Percentiles rank a stretch among this genome's conserved stretches.
phyloP scores from a whole-genome alignment of 2,797 vertebrate genomes.

The Adrianichthys oophorus region DNA sequence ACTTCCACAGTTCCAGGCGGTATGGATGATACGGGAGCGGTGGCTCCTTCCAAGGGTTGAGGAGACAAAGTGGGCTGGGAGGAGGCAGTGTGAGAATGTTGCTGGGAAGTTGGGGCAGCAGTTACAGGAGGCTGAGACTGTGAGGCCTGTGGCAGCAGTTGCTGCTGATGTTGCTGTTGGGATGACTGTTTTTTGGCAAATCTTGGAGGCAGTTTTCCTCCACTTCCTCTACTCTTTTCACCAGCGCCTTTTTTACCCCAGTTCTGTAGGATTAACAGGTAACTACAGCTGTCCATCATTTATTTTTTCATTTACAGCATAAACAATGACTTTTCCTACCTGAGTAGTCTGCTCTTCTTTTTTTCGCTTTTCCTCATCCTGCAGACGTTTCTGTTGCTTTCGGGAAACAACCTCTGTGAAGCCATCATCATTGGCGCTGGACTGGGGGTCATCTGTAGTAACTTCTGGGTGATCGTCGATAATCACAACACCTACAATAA shows the following conservation, averaged over 20 bases:
- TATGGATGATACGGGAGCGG: constrained; percentile 64
- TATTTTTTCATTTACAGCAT: background rate
- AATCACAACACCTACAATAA: constrained; percentile 91
- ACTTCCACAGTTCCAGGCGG: constrained; percentile 71
- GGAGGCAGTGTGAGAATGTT: constrained; percentile 74
- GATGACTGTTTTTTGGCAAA: constrained; percentile 97
- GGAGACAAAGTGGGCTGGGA: constrained; percentile 68
- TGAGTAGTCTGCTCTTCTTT: constrained; percentile 97
- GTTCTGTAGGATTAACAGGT: constrained; percentile 72
- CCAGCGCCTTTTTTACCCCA: constrained; percentile 93
- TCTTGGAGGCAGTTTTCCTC: constrained; percentile 94
- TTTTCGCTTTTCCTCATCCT: constrained; percentile 97
- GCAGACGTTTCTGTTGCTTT: constrained; percentile 97
- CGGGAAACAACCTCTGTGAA: constrained; percentile 99
- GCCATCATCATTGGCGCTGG: constrained; percentile 92
- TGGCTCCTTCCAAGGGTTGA: constrained; percentile 74
- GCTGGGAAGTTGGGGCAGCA: constrained; percentile 50
- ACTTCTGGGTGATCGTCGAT: constrained; percentile 99
- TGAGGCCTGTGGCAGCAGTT: constrained; percentile 63
- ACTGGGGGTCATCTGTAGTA: constrained; percentile 94
- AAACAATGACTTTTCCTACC: constrained; percentile 64
- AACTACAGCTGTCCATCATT: background rate
- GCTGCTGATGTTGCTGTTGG: constrained; percentile 66
- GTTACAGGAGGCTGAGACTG: constrained; percentile 60
- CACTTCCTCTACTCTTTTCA: constrained; percentile 90